Base-by-base conservation (phyloP, 2,888 invertebrate genomes). In the Lasioglossum villosulum region DNA sequence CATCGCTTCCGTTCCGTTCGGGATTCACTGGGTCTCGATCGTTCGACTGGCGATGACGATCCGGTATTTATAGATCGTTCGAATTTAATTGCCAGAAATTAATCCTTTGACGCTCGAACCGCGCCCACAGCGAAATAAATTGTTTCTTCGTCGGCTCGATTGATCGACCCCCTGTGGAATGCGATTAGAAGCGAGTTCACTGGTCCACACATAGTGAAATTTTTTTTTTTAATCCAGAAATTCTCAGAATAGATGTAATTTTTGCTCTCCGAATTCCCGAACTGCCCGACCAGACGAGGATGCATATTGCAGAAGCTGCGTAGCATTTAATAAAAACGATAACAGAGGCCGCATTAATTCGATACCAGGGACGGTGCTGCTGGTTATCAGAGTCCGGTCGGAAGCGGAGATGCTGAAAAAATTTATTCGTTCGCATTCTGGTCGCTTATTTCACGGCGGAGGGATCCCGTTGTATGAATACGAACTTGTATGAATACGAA, bases 51-150 rank as follows among this genome's bases (percentile, higher is more conserved):
- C 52, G 48, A 76, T 66, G 70, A 74, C 75, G n/a, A 10, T 12
- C 19, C 6, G 37, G 37, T 78, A 82, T 86, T 78, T 82, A 83
- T 85, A 71, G n/a, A 75, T 78, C 77, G 74, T 59, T 19, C 27
- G 12, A 6, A 66, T 81, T 78, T 72, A 63, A 85, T 86, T 81
- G 77, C 8, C 34, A 23, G n/a, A 8, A 63, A 80, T 75, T 56
- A 39, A 77, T 68, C 63, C 70, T 56, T 80, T 70, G 30, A 52
- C 81, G 27, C 37, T 10, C 19, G 19, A 6, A 3, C 19, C 34
- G 27, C 14, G 27, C 23, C 30, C 6, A 27, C 14, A 23, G 52
- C 52, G 1, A 30, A n/a, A 27, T 19, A n/a, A 42, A 78, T 71
- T 45, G 12, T 42, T 39, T 19, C 37, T 34, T 23, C 1, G 3